phyloP scores from a whole-genome alignment of 1,140 invertebrate genomes.

The Aphelinus certus region DNA sequence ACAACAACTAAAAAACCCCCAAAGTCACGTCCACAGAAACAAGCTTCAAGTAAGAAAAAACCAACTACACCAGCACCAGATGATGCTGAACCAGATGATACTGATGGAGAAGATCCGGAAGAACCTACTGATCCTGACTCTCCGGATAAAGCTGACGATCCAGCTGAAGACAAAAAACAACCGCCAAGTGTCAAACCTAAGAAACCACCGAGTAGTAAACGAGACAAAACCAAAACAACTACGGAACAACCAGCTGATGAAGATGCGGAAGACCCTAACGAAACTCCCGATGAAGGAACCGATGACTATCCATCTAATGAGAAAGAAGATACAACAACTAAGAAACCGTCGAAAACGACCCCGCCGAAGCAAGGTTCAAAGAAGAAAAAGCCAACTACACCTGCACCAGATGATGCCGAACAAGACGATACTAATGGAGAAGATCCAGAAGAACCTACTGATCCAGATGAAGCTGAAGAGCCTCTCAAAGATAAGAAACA shows the following conservation, averaged over 20 bases:
- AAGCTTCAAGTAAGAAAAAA: not conserved
- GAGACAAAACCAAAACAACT: not conserved
- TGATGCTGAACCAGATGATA: constrained; percentile 21
- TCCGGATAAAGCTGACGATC: not conserved
- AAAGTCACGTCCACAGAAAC: not conserved
- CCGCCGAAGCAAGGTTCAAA: not conserved
- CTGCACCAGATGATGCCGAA: constrained; percentile 21
- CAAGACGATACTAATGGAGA: constrained; percentile 13
- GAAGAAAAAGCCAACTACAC: not conserved
- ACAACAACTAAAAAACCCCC: not conserved
- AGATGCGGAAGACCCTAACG: not conserved
- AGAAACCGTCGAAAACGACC: not conserved
- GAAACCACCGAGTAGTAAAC: not conserved
- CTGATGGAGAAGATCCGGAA: constrained; percentile 7
- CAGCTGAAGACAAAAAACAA: not conserved
- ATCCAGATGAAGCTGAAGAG: not conserved
- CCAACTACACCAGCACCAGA: constrained; percentile 3
- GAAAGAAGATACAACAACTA: too few species aligned
- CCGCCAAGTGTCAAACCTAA: not conserved
- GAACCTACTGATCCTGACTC: not conserved
- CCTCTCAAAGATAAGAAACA: not conserved
- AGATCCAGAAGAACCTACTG: constrained; percentile 11
- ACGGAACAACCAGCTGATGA: not conserved
- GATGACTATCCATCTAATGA: too few species aligned
- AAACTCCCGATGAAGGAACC: too few species aligned